Evolutionary conservation across 2,888 invertebrate species (phyloP).

Genomic region (Sesia bembeciformis): DNA sequence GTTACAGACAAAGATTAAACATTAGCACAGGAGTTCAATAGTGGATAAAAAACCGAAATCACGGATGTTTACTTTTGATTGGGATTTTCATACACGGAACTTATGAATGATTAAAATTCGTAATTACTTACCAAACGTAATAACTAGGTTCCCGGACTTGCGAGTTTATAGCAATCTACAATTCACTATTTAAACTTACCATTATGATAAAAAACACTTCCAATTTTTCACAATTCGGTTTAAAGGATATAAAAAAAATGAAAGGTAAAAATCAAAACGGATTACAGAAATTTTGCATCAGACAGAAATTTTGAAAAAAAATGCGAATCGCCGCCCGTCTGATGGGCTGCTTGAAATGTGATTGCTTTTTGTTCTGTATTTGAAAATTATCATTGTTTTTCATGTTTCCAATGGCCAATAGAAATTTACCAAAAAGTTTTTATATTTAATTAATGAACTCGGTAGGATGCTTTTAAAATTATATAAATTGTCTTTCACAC

Average conservation of each 20-base stretch:
- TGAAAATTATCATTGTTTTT: conserved; percentile 19
- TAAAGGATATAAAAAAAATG: conserved; percentile 38
- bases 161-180: too few relatives aligned
- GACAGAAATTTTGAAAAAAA: conserved; percentile 64
- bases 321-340: conserved; percentile 47
- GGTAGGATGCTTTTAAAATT: too few relatives aligned
- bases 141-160: too few relatives aligned
- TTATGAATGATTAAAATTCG: too few relatives aligned
- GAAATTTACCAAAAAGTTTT: background rate
- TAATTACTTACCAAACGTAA: too few relatives aligned
- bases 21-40: too few relatives aligned
- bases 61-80: too few relatives aligned
- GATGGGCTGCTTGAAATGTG: conserved; percentile 46
- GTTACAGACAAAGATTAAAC: too few relatives aligned
- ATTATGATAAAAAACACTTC: conserved; percentile 40
- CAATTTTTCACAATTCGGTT: conserved; percentile 43
- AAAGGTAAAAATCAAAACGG: conserved; percentile 35
- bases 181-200: conserved; percentile 37
- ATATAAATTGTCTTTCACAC: too few relatives aligned
- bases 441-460: too few relatives aligned
- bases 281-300: conserved; percentile 45
- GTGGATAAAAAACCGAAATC: too few relatives aligned
- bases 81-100: too few relatives aligned
- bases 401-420: background rate
- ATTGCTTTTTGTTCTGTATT: conserved; percentile 45